Base-by-base conservation (phyloP, 1,140 invertebrate genomes). In the Lethrus apterus region DNA sequence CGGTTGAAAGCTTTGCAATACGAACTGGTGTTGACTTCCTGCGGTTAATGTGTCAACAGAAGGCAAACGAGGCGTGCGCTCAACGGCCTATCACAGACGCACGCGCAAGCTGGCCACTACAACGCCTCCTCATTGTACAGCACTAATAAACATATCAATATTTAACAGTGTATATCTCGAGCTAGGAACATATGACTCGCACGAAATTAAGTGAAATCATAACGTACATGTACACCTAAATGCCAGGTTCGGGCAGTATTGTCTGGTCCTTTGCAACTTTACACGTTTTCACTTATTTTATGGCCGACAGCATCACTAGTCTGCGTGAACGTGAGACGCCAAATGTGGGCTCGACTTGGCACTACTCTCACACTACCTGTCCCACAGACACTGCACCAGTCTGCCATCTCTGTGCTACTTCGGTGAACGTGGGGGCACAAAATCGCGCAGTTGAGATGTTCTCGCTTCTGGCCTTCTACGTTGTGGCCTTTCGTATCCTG, bases 141-240 rank as follows among this genome's bases (percentile, higher is more conserved):
- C 55, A 58, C 58, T 57, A 58, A 54, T 51, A 56, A 11, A 11
- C 31, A 33, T 11, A 33, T 33, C 31, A 9, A 33, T 26, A 26
- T 19, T 38, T 46, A 47, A 54, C 44, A 54, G 48, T 54, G 49
- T 38, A 46, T 50, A 48, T 52, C 47, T 57, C 50, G 55, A 52
- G 55, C 50, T 59, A 59, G 57, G 57, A 59, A 59, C 57, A 59
- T 58, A 56, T 57, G 57, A 59, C 53, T 59, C 55, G 55, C 57
- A 56, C 57, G 42, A 51, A 48, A 51, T 54, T 52, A 57, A 56
- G 55, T 59, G 57, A 59, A 55, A 56, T 52, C 34, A 52, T 46
- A 55, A 50, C 19, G 45, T 46, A 46, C 49, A 51, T 46, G 38
- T 50, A 58, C 51, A 56, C 54, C 48, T 58, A 58, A 58, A 58